Percentiles rank a stretch among this genome's conserved stretches.
Evolutionary conservation across 2,888 invertebrate genomes (phyloP).

Genomic region (Perizoma flavofasciatum): DNA sequence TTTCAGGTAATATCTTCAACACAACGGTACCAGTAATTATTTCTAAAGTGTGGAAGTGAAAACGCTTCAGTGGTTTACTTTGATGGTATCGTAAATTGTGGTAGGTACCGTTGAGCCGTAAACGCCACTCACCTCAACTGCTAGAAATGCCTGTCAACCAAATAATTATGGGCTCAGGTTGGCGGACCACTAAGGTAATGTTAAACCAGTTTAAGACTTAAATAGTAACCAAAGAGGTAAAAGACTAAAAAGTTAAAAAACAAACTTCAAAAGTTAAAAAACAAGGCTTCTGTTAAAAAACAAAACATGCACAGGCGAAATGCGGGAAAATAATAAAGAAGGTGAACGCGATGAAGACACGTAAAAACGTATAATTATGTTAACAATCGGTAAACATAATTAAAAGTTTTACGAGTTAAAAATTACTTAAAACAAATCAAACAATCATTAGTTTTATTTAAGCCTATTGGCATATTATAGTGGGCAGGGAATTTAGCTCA

Average conservation of each 20-base stretch:
- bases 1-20: slow-evolving; percentile 41
- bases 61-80: slow-evolving; percentile 24
- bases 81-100: slow-evolving; percentile 29
- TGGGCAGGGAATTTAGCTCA: no score
- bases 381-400: no score
- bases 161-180: slow-evolving; percentile 31
- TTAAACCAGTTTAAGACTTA: slow-evolving; percentile 34
- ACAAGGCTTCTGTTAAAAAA: neutral
- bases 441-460: no score
- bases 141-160: slow-evolving; percentile 26
- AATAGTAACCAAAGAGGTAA: slow-evolving; percentile 25
- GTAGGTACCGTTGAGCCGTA: slow-evolving; percentile 18
- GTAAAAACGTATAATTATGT: no score
- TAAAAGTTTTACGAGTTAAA: no score
- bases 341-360: no score
- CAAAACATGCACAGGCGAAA: no score
- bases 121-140: slow-evolving; percentile 22
- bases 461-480: no score
- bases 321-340: no score
- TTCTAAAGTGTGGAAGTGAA: slow-evolving; percentile 17
- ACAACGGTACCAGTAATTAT: slow-evolving; percentile 8
- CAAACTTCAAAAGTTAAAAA: no score
- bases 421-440: no score
- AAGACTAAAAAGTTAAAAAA: slow-evolving; percentile 13
- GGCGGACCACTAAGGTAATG: no score